Base-by-base conservation (phyloP, 2,113 vertebrate genomes). In the Mohoua ochrocephala region DNA sequence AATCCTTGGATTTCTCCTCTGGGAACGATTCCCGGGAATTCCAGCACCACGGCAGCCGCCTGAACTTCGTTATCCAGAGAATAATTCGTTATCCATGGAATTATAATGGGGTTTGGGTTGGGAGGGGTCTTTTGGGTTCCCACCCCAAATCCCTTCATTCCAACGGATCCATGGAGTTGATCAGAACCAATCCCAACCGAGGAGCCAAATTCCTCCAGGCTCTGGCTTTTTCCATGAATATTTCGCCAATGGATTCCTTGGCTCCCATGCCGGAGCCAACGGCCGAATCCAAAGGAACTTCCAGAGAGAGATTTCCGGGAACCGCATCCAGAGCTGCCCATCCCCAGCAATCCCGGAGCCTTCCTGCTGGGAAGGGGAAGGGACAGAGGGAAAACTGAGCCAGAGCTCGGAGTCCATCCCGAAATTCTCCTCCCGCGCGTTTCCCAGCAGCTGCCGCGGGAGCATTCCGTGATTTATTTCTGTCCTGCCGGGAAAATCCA, bases 191-290 rank as follows among this genome's bases (percentile, higher is more conserved):
- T 27, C 54, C 26, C 11, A 3, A 35, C 3, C 5, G 14, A 75
- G 15, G 70, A 84, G 60, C 68, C 37, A 10, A 17, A 63, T 63
- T 37, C 8, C 47, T 31, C 31, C 68, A 4, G 1, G 3, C 27
- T 73, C 81, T 0, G 7, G 3, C 3, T 63, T 53, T 63, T 61
- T 69, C 61, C 90, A 75, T 93, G 84, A 44, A 74, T 42, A 68
- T 94, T 92, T 92, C 44, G 47, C 67, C 88, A 88, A 93, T 44
- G 52, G 91, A 80, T 95, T 95, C 93, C 75, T 95, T 95, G 95
- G 91, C 93, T 15, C 27, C 0, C 13, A n/a, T 4, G 30, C 42
- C n/a, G 6, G 50, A 89, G 68, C 57, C 80, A 86, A 16, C 15
- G 50, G 91, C 92, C 96, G 93, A 78, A 87, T 45, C 68, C 68